A percentile compares a stretch with the other conserved stretches of the same genome.
These are phyloP conservation scores for Sitta carolinensis DNA, from an alignment of 2,797 vertebrate species.

Conservation along the genomic window DNA sequence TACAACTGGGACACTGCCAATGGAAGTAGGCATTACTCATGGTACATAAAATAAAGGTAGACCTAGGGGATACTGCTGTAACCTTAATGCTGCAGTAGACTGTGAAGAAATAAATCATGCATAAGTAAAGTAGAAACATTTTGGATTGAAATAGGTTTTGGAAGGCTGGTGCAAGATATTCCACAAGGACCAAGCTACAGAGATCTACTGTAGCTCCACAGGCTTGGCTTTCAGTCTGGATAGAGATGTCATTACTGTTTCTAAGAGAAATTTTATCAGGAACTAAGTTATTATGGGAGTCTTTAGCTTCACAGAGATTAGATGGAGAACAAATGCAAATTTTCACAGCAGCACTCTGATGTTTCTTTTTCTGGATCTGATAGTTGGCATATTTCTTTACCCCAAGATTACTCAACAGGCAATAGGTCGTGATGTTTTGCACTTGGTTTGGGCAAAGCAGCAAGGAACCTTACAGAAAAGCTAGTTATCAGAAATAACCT, in stretches of 20 bases:
- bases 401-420: neutral
- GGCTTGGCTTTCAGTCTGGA: neutral
- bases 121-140: neutral
- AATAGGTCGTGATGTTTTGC: neutral
- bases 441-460: neutral
- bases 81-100: neutral
- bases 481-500: slow-evolving; percentile 42
- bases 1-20: slow-evolving; percentile 10
- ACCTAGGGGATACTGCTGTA: neutral
- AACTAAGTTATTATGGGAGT: neutral
- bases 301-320: neutral
- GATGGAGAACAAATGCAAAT: slow-evolving; percentile 18
- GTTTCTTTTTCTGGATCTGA: neutral
- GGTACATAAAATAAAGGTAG: neutral
- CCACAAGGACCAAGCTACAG: neutral
- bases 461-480: neutral
- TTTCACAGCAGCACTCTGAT: neutral
- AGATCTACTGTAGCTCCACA: neutral
- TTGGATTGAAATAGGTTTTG: neutral
- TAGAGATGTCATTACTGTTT: neutral
- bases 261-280: slow-evolving; percentile 1
- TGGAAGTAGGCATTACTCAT: neutral
- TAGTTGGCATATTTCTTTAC: neutral
- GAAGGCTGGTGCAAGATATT: neutral
- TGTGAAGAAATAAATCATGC: neutral